These are phyloP conservation scores for Lissonota sp. DNA, from an alignment of 2,888 invertebrate species.

Conservation along the genomic window DNA sequence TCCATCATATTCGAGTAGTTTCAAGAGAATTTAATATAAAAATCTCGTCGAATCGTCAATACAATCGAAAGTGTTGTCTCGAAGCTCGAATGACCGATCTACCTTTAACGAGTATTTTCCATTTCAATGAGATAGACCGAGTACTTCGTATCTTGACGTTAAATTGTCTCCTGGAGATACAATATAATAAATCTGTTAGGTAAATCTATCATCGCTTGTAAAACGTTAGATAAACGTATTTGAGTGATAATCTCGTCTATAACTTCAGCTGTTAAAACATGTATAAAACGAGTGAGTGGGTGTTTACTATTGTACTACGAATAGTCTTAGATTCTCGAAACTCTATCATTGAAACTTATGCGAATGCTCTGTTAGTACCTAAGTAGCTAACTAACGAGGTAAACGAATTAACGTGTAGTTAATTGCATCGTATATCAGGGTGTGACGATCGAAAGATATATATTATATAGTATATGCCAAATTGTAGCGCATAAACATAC, in stretches of 20 bases:
- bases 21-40: conserved; percentile 15
- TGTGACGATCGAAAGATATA: conserved; percentile 12
- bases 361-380: too few relatives aligned
- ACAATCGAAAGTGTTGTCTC: not conserved
- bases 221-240: conserved; percentile 24
- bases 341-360: conserved; percentile 39
- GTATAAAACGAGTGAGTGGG: conserved; percentile 4
- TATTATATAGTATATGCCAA: too few relatives aligned
- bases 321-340: conserved; percentile 43
- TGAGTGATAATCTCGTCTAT: conserved; percentile 35
- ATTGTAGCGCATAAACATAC: too few relatives aligned
- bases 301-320: conserved; percentile 24
- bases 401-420: conserved; percentile 29
- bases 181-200: not conserved
- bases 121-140: not conserved
- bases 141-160: conserved; percentile 6
- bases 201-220: conserved; percentile 4
- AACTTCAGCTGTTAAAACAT: conserved; percentile 3
- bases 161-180: conserved; percentile 34
- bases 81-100: conserved; percentile 26
- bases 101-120: not conserved
- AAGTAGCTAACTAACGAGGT: conserved; percentile 12
- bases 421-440: not conserved
- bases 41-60: not conserved
- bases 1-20: too few relatives aligned